These are phyloP conservation scores for Ornithorhynchus anatinus DNA, from an alignment of 2,113 vertebrate genomes.

Conservation along the genomic window DNA sequence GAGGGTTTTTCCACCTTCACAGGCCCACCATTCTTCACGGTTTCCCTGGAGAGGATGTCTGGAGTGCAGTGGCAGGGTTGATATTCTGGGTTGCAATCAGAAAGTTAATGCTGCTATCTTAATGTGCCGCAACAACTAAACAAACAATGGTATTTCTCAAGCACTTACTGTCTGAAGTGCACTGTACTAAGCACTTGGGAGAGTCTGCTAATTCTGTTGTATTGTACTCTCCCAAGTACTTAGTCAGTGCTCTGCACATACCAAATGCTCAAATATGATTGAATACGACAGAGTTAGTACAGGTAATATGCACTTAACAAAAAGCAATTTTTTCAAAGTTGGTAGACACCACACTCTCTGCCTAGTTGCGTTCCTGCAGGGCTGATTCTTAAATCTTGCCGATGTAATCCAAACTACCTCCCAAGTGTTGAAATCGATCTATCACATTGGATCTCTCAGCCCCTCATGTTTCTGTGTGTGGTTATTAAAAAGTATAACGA, in stretches of 20 bases:
- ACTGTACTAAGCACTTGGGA: too few species aligned
- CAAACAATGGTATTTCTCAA: too few species aligned
- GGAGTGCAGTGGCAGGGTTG: neutral
- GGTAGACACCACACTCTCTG: too few species aligned
- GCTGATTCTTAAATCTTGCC: neutral
- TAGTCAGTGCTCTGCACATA: too few species aligned
- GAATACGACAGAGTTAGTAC: too few species aligned
- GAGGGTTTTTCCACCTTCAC: slow-evolving; percentile 17
- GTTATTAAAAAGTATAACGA: neutral
- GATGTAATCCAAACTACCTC: neutral
- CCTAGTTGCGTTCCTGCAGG: slow-evolving; percentile 11
- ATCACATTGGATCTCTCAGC: neutral
- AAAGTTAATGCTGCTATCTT: neutral
- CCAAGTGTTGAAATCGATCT: neutral
- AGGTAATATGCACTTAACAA: too few species aligned
- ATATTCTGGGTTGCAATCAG: slow-evolving; percentile 35
- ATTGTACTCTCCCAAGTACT: too few species aligned
- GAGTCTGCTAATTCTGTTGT: too few species aligned
- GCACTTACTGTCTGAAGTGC: too few species aligned
- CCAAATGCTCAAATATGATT: too few species aligned
- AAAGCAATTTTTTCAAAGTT: too few species aligned
- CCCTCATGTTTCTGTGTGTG: neutral
- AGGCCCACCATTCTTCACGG: neutral
- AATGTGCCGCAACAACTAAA: slow-evolving; percentile 7
- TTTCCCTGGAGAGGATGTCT: slow-evolving; percentile 13